phyloP scores from a whole-genome alignment of 2,113 vertebrate species.

The Chascanopsetta lugubris region DNA sequence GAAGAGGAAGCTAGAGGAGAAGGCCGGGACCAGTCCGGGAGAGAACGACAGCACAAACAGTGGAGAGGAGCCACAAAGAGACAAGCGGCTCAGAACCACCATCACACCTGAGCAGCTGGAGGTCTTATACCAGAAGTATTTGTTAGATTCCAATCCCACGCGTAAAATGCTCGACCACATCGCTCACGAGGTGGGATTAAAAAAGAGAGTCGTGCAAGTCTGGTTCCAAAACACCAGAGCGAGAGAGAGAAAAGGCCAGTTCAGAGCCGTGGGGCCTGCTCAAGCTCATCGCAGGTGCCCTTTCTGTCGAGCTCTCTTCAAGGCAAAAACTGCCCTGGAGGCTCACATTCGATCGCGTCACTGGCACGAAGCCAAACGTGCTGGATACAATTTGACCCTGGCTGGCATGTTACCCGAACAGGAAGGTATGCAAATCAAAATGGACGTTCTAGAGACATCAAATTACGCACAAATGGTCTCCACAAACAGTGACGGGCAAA shows the following conservation, averaged over 20 bases:
- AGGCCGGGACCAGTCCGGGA: slow-evolving; percentile 94
- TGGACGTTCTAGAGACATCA: slow-evolving; percentile 89
- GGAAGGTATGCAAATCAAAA: slow-evolving; percentile 91
- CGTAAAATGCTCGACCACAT: slow-evolving; percentile 99
- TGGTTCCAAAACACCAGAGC: slow-evolving; percentile 99
- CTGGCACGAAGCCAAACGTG: slow-evolving; percentile 98
- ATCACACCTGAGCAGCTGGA: slow-evolving; percentile 98
- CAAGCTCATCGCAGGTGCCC: slow-evolving; percentile 97
- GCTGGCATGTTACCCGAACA: slow-evolving; percentile 92
- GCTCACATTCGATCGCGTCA: slow-evolving; percentile 98
- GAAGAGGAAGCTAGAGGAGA: slow-evolving; percentile 98
- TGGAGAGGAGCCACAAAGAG: slow-evolving; percentile 95
- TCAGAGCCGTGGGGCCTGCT: slow-evolving; percentile 95
- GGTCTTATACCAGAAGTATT: slow-evolving; percentile 97
- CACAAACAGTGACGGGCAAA: slow-evolving; percentile 88
- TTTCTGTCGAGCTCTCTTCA: slow-evolving; percentile 97
- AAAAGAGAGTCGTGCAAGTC: slow-evolving; percentile 98
- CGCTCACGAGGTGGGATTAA: slow-evolving; percentile 97
- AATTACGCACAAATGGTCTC: slow-evolving; percentile 87
- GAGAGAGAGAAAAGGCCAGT: slow-evolving; percentile 96
- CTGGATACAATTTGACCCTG: slow-evolving; percentile 94
- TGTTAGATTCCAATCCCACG: slow-evolving; percentile 97
- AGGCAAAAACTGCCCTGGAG: slow-evolving; percentile 97
- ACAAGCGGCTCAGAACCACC: slow-evolving; percentile 97
- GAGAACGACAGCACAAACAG: slow-evolving; percentile 96